Evolutionary conservation across 2,113 vertebrate species (phyloP).

Genomic region (Nannospalax galili): DNA sequence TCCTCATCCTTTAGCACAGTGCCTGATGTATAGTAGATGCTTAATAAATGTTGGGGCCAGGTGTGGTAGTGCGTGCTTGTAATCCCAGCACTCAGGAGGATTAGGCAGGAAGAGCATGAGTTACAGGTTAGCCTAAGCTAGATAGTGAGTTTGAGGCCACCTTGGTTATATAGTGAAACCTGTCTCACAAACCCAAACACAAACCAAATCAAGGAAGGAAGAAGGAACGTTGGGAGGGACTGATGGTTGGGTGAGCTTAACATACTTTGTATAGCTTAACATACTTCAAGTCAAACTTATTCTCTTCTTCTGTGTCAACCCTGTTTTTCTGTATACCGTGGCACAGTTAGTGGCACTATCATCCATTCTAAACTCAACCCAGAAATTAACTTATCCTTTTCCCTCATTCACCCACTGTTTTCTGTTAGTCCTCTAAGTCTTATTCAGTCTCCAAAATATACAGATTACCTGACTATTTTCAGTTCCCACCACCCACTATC

Average conservation of each 20-base stretch:
- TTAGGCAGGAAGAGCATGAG: neutral
- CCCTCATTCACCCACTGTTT: neutral
- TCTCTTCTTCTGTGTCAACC: slow-evolving; percentile 38
- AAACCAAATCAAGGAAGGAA: neutral
- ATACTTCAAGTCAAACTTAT: neutral
- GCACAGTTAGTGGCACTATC: neutral
- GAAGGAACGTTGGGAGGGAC: neutral
- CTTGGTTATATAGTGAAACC: neutral
- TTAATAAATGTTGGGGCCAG: neutral
- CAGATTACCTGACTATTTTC: slow-evolving; percentile 19
- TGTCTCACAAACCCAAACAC: neutral
- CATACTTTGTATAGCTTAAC: neutral
- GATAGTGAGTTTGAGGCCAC: neutral
- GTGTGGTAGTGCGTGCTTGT: too few species aligned
- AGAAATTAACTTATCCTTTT: slow-evolving; percentile 42
- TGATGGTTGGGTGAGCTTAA: neutral
- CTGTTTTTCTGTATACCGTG: neutral
- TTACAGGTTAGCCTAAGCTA: neutral
- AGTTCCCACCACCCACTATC: neutral
- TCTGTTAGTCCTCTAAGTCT: neutral
- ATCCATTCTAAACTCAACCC: slow-evolving; percentile 19
- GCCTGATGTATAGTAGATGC: neutral
- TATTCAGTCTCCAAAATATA: slow-evolving; percentile 42
- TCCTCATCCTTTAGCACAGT: neutral
- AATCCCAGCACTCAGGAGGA: too few species aligned